Evolutionary conservation across 2,888 invertebrate species (phyloP).

Genomic region (Bruchidius siliquastri): DNA sequence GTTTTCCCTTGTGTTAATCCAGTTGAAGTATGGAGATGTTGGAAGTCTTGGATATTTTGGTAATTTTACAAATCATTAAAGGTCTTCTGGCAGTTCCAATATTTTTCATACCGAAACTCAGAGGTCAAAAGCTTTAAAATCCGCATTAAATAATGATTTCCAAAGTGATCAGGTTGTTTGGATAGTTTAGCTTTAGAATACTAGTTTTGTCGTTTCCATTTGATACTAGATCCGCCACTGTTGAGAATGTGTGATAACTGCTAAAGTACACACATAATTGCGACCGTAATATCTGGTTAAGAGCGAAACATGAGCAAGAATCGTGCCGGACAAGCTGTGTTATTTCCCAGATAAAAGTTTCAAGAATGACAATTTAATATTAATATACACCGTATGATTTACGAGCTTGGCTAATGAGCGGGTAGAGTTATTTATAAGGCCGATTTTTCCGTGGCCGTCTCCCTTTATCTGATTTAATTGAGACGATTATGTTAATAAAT

Average conservation of each 20-base stretch:
- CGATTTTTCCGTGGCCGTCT: conserved; percentile 24
- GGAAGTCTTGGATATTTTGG: too few relatives aligned
- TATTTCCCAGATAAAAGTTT: conserved; percentile 29
- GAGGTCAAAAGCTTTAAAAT: too few relatives aligned
- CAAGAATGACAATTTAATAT: conserved; percentile 38
- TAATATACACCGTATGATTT: conserved; percentile 36
- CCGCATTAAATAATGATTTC: too few relatives aligned
- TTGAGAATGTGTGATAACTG: conserved; percentile 2
- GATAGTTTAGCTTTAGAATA: too few relatives aligned
- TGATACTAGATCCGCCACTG: too few relatives aligned
- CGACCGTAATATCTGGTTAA: conserved; percentile 2
- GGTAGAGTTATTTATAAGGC: conserved; percentile 27
- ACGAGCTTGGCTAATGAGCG: conserved; percentile 26
- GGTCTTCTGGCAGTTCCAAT: too few relatives aligned
- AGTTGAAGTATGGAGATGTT: too few relatives aligned
- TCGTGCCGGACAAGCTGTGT: conserved; percentile 29
- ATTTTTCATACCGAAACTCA: too few relatives aligned
- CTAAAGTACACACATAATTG: conserved; percentile 3
- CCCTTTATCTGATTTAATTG: conserved; percentile 28
- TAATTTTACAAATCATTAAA: too few relatives aligned
- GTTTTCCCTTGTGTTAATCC: too few relatives aligned
- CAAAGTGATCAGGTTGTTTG: too few relatives aligned
- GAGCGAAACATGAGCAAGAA: conserved; percentile 14
- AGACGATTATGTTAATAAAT: conserved; percentile 30
- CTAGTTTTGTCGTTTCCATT: too few relatives aligned